A percentile compares a stretch with the other conserved stretches of the same genome.
These are phyloP conservation scores for Perognathus longimembris DNA, from an alignment of 2,113 vertebrate genomes.

Conservation along the genomic window DNA sequence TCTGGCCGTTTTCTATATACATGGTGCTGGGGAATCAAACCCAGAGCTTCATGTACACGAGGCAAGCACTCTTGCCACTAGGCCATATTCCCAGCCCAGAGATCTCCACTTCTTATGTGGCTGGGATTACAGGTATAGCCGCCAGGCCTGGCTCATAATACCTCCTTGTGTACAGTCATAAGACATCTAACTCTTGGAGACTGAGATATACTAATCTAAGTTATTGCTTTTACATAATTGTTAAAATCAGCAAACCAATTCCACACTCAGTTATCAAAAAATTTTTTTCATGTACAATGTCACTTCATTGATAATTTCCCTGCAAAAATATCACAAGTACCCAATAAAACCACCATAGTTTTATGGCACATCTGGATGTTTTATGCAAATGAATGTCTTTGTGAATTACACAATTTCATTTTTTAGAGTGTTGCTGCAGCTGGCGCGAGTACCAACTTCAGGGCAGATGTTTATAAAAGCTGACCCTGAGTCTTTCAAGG, in stretches of 20 bases:
- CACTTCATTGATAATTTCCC: not conserved
- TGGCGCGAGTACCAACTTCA: constrained; percentile 57
- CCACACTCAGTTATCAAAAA: not conserved
- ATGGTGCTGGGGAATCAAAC: no score
- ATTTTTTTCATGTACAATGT: not conserved
- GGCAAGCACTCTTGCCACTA: no score
- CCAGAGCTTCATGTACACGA: no score
- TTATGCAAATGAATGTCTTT: constrained; percentile 52
- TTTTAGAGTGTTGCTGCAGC: constrained; percentile 55
- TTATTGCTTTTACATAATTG: not conserved
- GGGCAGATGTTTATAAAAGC: constrained; percentile 64
- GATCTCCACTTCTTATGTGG: no score
- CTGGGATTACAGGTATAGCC: no score
- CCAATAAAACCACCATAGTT: constrained; percentile 44
- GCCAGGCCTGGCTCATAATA: no score
- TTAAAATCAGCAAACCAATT: not conserved
- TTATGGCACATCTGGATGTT: constrained; percentile 65
- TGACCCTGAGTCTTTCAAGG: constrained; percentile 70
- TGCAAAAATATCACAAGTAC: constrained; percentile 64
- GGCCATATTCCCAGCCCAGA: no score
- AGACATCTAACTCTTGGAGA: not conserved
- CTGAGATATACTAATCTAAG: not conserved
- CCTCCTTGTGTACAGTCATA: no score
- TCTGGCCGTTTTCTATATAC: no score
- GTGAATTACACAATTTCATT: constrained; percentile 76